phyloP scores from a whole-genome alignment of 2,797 vertebrate genomes.

The Melanotaenia boesemani region DNA sequence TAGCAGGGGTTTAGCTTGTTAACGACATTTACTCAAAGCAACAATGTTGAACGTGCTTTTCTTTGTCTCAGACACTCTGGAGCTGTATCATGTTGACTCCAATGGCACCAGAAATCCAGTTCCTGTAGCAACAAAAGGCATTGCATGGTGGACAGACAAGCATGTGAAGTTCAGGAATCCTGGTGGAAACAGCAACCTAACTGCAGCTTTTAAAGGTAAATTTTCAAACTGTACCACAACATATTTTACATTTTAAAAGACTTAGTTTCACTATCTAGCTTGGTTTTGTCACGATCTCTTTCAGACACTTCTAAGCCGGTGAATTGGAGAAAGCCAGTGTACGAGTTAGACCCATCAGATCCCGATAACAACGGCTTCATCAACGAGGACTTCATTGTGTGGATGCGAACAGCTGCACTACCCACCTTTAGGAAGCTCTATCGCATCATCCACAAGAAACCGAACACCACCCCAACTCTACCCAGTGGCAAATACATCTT shows the following conservation, averaged over 20 bases:
- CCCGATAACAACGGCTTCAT: slow-evolving; percentile 95
- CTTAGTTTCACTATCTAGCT: not conserved
- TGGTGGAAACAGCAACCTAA: slow-evolving; percentile 84
- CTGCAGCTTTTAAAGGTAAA: slow-evolving; percentile 88
- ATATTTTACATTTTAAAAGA: not conserved
- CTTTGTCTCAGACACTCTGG: slow-evolving; percentile 88
- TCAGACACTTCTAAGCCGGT: slow-evolving; percentile 91
- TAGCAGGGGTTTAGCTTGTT: not conserved
- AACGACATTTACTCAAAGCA: not conserved
- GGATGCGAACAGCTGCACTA: slow-evolving; percentile 98
- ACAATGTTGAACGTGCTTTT: slow-evolving; percentile 1
- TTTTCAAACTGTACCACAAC: not conserved
- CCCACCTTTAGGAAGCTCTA: slow-evolving; percentile 98
- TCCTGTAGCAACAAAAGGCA: slow-evolving; percentile 90
- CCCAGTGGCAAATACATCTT: slow-evolving; percentile 90
- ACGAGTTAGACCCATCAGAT: slow-evolving; percentile 84
- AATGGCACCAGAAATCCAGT: slow-evolving; percentile 81
- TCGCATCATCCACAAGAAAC: slow-evolving; percentile 91
- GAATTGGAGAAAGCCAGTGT: slow-evolving; percentile 93
- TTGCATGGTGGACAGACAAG: slow-evolving; percentile 99
- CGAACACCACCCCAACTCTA: slow-evolving; percentile 86
- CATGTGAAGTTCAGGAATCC: slow-evolving; percentile 98
- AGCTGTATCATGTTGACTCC: slow-evolving; percentile 83
- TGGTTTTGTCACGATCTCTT: slow-evolving; percentile 20
- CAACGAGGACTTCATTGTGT: slow-evolving; percentile 99